These are phyloP conservation scores for Antigone vipio DNA, from an alignment of 2,113 vertebrate genomes.

Conservation along the genomic window DNA sequence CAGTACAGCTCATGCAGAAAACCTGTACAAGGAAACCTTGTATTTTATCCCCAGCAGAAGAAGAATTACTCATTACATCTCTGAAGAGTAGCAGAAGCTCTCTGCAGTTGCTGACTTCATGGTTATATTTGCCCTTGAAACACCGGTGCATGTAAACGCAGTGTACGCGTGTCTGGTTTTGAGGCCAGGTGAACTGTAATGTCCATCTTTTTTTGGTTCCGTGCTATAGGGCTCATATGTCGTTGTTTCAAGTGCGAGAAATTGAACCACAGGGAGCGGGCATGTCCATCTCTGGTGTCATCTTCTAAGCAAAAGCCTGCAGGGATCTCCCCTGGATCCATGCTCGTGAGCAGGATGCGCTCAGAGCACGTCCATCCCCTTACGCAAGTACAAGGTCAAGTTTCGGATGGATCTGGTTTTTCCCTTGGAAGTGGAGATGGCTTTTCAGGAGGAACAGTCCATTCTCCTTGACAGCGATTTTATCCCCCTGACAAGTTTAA, in stretches of 20 bases:
- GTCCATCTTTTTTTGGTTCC: neutral
- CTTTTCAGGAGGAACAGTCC: neutral
- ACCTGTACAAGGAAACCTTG: neutral
- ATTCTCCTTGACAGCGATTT: neutral
- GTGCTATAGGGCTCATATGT: neutral
- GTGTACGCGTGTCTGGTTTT: rapidly evolving
- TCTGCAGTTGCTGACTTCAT: neutral
- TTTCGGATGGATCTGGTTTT: neutral
- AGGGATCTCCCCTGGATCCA: neutral
- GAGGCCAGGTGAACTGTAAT: neutral
- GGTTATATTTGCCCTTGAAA: neutral
- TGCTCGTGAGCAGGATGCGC: rapidly evolving
- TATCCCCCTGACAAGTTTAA: neutral
- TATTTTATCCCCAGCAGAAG: neutral
- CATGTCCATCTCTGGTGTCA: neutral
- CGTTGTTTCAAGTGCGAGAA: neutral
- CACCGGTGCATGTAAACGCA: rapidly evolving
- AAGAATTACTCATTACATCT: neutral
- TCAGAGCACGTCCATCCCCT: neutral
- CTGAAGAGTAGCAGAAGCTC: neutral
- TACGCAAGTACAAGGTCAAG: neutral
- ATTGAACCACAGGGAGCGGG: neutral
- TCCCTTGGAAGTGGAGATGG: neutral
- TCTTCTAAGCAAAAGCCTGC: neutral
- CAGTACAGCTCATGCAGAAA: neutral